Percentiles rank a stretch among this genome's conserved stretches.
Conservation (phyloP, 2,797 vertebrate species). For the Cichlasoma orientale region DNA sequence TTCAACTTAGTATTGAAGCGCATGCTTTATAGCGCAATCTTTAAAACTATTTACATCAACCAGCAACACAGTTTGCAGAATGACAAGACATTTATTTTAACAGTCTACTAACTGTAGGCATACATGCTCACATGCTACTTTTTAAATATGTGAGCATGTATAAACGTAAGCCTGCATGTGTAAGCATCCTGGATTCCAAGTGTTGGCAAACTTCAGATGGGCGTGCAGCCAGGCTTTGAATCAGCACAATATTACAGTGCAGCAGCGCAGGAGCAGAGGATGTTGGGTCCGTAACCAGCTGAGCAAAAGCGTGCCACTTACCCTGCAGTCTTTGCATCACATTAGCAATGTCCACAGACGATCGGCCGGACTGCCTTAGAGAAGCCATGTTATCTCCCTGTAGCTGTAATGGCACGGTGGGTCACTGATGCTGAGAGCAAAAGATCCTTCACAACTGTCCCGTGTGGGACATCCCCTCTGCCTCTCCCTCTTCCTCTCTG, state of each 20-base stretch:
- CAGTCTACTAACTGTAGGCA: neutral
- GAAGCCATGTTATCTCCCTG: slow-evolving; percentile 84
- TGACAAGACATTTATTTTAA: neutral
- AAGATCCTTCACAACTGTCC: slow-evolving; percentile 48
- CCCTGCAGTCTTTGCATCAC: slow-evolving; percentile 97
- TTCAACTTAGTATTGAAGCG: neutral
- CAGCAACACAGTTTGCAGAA: neutral
- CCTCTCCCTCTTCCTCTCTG: slow-evolving; percentile 39
- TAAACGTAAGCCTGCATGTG: slow-evolving; percentile 17
- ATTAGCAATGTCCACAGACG: slow-evolving; percentile 88
- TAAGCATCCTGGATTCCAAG: slow-evolving; percentile 33
- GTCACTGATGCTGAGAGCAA: slow-evolving; percentile 32
- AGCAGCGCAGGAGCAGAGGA: slow-evolving; percentile 49
- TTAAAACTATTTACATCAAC: neutral
- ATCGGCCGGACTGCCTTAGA: slow-evolving; percentile 73
- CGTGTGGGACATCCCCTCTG: slow-evolving; percentile 66
- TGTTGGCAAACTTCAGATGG: slow-evolving; percentile 64
- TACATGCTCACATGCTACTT: neutral
- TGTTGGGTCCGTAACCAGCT: neutral
- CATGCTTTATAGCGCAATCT: neutral
- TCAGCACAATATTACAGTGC: slow-evolving; percentile 72
- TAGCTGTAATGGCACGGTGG: slow-evolving; percentile 42
- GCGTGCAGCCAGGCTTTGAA: slow-evolving; percentile 65
- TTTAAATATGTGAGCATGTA: neutral
- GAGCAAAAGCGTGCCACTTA: slow-evolving; percentile 73